These are phyloP conservation scores for Myotis lucifugus DNA, from an alignment of 2,113 vertebrate species.

Conservation along the genomic window DNA sequence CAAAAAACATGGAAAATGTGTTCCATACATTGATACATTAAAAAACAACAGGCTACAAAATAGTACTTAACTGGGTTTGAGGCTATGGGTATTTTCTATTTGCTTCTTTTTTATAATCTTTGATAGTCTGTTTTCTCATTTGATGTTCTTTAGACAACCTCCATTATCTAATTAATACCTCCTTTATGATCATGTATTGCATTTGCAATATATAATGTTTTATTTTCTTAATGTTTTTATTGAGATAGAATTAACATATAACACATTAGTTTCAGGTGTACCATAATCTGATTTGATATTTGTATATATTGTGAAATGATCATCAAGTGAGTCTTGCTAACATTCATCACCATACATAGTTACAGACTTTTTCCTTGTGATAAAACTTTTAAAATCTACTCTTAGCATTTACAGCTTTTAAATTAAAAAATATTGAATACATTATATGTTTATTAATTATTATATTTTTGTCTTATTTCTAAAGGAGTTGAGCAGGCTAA, in stretches of 20 bases:
- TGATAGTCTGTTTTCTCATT: background rate
- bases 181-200: background rate
- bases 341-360: background rate
- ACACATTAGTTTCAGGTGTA: background rate
- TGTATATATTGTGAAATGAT: background rate
- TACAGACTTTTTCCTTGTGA: background rate
- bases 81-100: background rate
- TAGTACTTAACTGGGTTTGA: background rate
- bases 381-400: background rate
- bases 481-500: background rate
- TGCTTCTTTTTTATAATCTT: constrained; percentile 15
- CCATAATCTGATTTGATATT: background rate
- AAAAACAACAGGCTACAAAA: background rate
- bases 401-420: background rate
- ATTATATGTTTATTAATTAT: background rate
- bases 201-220: background rate
- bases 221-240: background rate
- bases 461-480: background rate
- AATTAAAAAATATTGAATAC: background rate
- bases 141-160: background rate
- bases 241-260: background rate
- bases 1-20: background rate
- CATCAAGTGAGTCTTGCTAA: background rate
- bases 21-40: background rate
- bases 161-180: background rate